Evolutionary conservation across 2,888 invertebrate species (phyloP).

Genomic region (Nomada ruficornis): DNA sequence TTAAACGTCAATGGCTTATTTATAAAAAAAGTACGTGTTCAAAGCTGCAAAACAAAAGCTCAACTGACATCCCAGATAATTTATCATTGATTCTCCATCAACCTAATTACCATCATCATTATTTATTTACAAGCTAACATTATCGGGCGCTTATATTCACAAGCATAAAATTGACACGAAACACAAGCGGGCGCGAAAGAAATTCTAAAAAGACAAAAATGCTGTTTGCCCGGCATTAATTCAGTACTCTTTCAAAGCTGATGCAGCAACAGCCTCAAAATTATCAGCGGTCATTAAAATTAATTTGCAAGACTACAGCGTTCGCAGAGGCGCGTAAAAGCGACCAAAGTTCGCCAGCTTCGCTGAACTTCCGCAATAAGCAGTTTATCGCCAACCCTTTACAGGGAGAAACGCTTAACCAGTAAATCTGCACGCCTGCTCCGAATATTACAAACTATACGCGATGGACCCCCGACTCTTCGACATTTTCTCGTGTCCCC

Average conservation of each 20-base stretch:
- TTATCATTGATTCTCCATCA: neutral
- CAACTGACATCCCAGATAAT: neutral
- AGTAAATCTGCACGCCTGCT: conserved; percentile 55
- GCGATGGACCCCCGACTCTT: conserved; percentile 50
- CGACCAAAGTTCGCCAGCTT: conserved; percentile 5
- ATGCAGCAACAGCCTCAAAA: conserved; percentile 16
- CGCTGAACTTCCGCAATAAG: conserved; percentile 29
- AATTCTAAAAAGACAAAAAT: neutral
- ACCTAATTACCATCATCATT: neutral
- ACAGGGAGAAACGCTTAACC: conserved; percentile 31
- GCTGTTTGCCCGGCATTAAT: conserved; percentile 6
- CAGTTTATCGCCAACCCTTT: conserved; percentile 34
- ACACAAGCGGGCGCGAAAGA: neutral
- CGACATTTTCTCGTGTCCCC: conserved; percentile 7
- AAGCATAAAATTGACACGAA: neutral
- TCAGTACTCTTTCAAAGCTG: neutral
- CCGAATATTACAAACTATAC: conserved; percentile 51
- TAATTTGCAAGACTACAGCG: conserved; percentile 20
- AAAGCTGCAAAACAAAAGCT: no score
- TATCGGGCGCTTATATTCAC: neutral
- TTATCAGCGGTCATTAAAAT: conserved; percentile 26
- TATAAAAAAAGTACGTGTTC: no score
- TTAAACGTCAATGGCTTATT: no score
- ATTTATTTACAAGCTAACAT: no score
- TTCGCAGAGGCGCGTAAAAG: conserved; percentile 4